Conservation (phyloP, 2,113 vertebrate genomes). For the Gopherus flavomarginatus region DNA sequence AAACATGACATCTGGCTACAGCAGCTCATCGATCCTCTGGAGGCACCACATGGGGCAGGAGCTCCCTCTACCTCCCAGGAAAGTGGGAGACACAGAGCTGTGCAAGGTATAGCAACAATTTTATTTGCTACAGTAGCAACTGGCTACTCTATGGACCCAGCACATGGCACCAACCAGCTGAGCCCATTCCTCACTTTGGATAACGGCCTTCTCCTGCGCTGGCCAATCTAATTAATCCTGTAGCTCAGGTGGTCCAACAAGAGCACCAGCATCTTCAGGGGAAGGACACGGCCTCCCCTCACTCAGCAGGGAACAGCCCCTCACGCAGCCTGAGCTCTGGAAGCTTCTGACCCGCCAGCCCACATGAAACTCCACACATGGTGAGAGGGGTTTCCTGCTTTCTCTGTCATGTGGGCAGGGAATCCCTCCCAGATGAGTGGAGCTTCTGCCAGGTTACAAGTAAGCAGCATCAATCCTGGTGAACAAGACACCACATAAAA, state of each 20-base stretch:
- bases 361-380: not conserved
- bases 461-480: not conserved
- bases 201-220: not conserved
- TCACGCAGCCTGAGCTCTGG: not conserved
- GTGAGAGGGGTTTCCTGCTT: conserved; percentile 1
- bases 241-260: not conserved
- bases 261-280: not conserved
- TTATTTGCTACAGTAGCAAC: not conserved
- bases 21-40: not conserved
- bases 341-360: not conserved
- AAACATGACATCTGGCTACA: not conserved
- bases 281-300: not conserved
- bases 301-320: not conserved
- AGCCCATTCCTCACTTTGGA: not conserved
- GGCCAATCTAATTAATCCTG: not conserved
- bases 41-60: not conserved
- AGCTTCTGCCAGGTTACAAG: not conserved
- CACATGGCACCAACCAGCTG: not conserved
- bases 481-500: not conserved
- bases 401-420: not conserved
- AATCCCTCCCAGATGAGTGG: not conserved
- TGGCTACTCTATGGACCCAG: not conserved
- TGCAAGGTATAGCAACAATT: not conserved
- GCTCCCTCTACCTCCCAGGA: not conserved
- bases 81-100: not conserved